A percentile compares a stretch with the other conserved stretches of the same genome.
Evolutionary conservation across 2,113 vertebrate genomes (phyloP).

Genomic region (Nothoprocta pentlandii): DNA sequence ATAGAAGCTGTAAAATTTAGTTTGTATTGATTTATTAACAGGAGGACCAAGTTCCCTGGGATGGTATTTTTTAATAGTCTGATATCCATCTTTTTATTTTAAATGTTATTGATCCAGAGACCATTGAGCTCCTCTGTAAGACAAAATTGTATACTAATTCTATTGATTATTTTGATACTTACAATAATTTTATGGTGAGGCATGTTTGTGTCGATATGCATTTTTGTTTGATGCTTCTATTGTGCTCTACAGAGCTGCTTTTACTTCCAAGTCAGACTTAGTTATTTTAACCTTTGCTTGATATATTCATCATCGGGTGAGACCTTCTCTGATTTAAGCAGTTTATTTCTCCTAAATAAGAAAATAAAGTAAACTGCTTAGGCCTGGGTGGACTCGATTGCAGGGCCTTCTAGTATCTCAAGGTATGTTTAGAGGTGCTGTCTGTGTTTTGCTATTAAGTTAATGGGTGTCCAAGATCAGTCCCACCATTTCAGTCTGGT

Average conservation of each 20-base stretch:
- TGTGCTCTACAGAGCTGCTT: neutral
- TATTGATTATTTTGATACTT: slow-evolving; percentile 7
- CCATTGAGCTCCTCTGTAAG: slow-evolving; percentile 1
- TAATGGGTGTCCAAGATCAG: neutral
- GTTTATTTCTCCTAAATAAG: neutral
- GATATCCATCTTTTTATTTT: slow-evolving; percentile 25
- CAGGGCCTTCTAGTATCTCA: rapidly evolving
- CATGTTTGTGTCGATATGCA: neutral
- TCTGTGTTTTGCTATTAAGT: rapidly evolving
- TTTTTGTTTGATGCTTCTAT: neutral
- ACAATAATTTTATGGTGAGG: neutral
- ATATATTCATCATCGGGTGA: neutral
- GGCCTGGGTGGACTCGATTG: neutral
- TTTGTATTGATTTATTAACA: slow-evolving; percentile 71
- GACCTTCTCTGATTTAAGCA: neutral
- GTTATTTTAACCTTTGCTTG: neutral
- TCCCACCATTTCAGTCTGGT: rapidly evolving
- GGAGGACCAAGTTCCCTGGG: slow-evolving; percentile 4
- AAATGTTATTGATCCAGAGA: slow-evolving; percentile 25
- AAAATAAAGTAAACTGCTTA: neutral
- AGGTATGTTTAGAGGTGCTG: neutral
- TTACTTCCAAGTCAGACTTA: neutral
- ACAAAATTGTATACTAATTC: neutral
- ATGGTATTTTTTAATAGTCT: slow-evolving; percentile 33
- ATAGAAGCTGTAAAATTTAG: slow-evolving; percentile 70